Evolutionary conservation across 2,113 vertebrate species (phyloP).

Genomic region (Leptocoma aspasia): DNA sequence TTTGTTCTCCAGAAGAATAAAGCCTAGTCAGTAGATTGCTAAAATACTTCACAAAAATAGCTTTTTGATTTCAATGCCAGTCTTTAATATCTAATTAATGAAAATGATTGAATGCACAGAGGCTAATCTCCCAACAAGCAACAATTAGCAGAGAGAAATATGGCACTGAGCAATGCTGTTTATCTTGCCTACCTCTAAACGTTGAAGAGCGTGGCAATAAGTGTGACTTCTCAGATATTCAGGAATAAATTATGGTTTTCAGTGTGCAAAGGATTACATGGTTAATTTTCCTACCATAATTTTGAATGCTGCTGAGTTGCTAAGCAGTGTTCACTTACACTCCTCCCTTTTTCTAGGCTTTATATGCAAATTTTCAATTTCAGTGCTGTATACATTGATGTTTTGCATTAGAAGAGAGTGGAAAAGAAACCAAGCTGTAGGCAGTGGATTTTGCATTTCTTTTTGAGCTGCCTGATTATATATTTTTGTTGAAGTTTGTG

Average conservation of each 20-base stretch:
- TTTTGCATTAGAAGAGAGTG: background rate
- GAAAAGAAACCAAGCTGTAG: background rate
- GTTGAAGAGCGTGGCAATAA: background rate
- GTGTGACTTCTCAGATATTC: background rate
- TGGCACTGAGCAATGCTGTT: background rate
- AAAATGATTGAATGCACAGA: background rate
- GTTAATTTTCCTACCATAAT: background rate
- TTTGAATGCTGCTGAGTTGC: background rate
- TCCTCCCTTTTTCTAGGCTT: background rate
- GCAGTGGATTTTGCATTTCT: background rate
- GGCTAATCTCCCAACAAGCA: background rate
- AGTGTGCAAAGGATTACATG: background rate
- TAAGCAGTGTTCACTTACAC: background rate
- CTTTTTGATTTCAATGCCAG: background rate
- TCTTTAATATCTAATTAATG: constrained; percentile 18
- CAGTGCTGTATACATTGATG: background rate
- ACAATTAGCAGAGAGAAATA: background rate
- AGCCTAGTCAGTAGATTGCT: background rate
- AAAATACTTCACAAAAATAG: background rate
- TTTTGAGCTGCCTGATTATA: background rate
- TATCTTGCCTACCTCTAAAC: background rate
- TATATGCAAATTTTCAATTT: background rate
- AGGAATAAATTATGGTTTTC: background rate
- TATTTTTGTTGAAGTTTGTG: background rate
- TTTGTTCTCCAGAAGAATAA: background rate